Conservation (phyloP, 2,797 vertebrate genomes). For the Coregonus sp. region DNA sequence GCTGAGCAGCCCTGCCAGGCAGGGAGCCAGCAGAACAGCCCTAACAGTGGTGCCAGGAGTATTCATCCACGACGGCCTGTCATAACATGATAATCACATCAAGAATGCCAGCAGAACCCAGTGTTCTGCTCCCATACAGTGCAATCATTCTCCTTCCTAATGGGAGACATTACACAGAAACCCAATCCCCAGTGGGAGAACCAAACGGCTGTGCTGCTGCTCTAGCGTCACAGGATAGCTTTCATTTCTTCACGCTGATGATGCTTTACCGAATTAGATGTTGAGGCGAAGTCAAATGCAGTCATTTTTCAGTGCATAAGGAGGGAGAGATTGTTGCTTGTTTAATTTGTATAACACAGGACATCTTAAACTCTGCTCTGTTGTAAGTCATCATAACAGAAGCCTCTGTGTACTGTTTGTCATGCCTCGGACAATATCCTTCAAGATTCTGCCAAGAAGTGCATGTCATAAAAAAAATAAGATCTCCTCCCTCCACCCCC, state of each 20-base stretch:
- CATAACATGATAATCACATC: conserved; percentile 35
- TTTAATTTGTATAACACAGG: not conserved
- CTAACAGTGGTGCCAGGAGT: not conserved
- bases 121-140: not conserved
- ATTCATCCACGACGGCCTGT: conserved; percentile 16
- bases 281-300: not conserved
- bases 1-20: not conserved
- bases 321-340: not conserved
- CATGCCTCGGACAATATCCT: not conserved
- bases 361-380: not conserved
- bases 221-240: not conserved
- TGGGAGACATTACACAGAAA: conserved; percentile 1
- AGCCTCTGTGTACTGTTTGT: not conserved
- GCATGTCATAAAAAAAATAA: no score
- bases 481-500: no score
- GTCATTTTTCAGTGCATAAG: not conserved
- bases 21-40: no score
- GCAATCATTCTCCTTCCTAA: not conserved
- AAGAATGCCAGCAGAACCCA: not conserved
- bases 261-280: not conserved
- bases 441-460: not conserved
- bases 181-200: not conserved
- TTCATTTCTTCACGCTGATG: not conserved
- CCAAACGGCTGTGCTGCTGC: not conserved
- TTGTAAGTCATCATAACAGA: not conserved